These are phyloP conservation scores for Drosophila borborema DNA, from an alignment of 2,888 invertebrate species.

Conservation along the genomic window DNA sequence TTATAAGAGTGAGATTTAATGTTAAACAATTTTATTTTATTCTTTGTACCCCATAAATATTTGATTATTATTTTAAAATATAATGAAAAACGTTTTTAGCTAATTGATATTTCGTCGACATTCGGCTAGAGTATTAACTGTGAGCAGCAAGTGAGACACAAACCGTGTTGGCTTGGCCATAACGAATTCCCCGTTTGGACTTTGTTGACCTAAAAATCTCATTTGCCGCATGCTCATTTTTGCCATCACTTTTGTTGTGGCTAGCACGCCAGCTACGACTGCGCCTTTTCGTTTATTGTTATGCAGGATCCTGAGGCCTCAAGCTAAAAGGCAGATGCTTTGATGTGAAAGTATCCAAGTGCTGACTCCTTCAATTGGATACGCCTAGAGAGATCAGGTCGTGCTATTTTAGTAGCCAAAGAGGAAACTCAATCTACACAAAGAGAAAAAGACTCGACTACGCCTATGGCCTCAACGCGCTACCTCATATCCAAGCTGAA, in stretches of 20 bases:
- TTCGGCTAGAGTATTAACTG: slow-evolving; percentile 14
- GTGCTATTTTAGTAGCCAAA: slow-evolving; percentile 8
- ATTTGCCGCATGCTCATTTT: slow-evolving; percentile 78
- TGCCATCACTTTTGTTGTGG: slow-evolving; percentile 70
- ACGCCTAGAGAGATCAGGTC: slow-evolving; percentile 1
- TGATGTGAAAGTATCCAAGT: slow-evolving; percentile 40
- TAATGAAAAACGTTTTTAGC: no score
- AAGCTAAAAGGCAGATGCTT: slow-evolving; percentile 38
- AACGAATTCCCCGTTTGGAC: slow-evolving; percentile 58
- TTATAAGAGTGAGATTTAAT: no score
- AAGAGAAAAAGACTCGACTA: background rate
- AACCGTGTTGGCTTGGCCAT: slow-evolving; percentile 42
- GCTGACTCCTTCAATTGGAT: slow-evolving; percentile 22
- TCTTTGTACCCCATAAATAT: no score
- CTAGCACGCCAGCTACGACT: slow-evolving; percentile 25
- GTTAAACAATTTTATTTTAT: background rate
- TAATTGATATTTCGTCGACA: background rate
- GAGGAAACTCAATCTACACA: slow-evolving; percentile 63
- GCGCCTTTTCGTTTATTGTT: slow-evolving; percentile 39
- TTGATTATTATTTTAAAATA: no score
- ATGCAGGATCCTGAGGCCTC: slow-evolving; percentile 30
- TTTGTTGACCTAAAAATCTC: slow-evolving; percentile 81
- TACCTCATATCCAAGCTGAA: background rate
- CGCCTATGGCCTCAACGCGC: no score
- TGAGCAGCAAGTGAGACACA: slow-evolving; percentile 66